Evolutionary conservation across 92 coral and sea anemone species (phyloP).

Genomic region (Epizoanthus illoricatus): DNA sequence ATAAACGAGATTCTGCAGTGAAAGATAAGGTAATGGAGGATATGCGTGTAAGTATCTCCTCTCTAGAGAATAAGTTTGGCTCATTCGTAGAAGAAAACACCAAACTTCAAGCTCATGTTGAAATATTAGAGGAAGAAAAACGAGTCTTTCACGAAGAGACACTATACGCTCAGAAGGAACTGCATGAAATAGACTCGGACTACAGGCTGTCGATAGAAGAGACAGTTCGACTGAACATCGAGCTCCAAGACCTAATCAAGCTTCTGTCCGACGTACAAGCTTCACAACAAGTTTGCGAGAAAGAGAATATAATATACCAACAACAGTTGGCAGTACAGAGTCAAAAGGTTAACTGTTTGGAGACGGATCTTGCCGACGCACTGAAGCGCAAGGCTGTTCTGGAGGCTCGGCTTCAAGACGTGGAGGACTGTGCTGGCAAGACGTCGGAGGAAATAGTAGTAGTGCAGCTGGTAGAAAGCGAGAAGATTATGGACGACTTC

Average conservation of each 20-base stretch:
- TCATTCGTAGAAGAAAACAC: slow-evolving; percentile 89
- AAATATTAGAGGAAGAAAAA: slow-evolving; percentile 90
- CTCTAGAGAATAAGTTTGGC: slow-evolving; percentile 84
- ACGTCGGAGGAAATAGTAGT: slow-evolving; percentile 73
- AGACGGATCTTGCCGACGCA: slow-evolving; percentile 69
- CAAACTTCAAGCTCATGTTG: slow-evolving; percentile 87
- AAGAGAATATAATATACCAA: slow-evolving; percentile 77
- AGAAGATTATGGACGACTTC: slow-evolving; percentile 79
- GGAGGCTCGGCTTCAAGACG: slow-evolving; percentile 61
- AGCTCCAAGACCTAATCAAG: slow-evolving; percentile 79
- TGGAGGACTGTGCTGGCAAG: slow-evolving; percentile 66
- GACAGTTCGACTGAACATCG: slow-evolving; percentile 74
- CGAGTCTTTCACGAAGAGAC: slow-evolving; percentile 78
- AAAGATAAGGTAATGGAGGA: slow-evolving; percentile 85
- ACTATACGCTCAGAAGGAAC: slow-evolving; percentile 69
- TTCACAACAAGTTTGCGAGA: slow-evolving; percentile 76
- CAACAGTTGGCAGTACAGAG: slow-evolving; percentile 73
- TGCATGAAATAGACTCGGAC: slow-evolving; percentile 84
- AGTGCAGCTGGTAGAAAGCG: slow-evolving; percentile 80
- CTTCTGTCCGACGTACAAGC: slow-evolving; percentile 92
- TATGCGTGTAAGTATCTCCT: slow-evolving; percentile 78
- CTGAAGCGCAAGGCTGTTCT: slow-evolving; percentile 68
- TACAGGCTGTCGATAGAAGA: slow-evolving; percentile 77
- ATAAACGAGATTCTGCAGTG: slow-evolving; percentile 72
- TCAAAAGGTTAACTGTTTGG: slow-evolving; percentile 74